Conservation (phyloP, 1,140 invertebrate species). For the Formica selysi region DNA sequence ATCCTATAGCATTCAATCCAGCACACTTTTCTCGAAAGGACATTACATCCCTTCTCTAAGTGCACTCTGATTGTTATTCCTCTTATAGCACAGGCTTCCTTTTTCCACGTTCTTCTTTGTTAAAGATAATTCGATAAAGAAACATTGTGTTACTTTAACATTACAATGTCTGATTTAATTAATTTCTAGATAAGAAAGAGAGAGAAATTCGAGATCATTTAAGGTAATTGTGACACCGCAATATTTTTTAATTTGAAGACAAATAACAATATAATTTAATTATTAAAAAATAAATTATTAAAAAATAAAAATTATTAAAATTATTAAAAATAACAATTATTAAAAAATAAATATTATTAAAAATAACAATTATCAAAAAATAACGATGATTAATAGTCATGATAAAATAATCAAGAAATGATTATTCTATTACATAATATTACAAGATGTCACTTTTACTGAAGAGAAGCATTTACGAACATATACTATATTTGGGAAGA, state of each 20-base stretch:
- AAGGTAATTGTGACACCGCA: neutral
- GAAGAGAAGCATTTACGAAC: neutral
- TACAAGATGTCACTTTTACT: neutral
- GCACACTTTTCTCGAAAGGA: slow-evolving; percentile 37
- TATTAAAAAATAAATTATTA: no score
- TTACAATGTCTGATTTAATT: neutral
- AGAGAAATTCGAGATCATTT: neutral
- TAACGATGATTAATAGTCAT: neutral
- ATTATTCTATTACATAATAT: neutral
- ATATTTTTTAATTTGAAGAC: neutral
- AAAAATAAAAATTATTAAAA: no score
- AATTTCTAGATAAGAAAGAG: neutral
- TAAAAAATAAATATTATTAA: no score
- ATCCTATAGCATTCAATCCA: slow-evolving; percentile 62
- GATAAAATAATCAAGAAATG: neutral
- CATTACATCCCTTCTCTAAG: slow-evolving; percentile 29
- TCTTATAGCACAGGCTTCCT: slow-evolving; percentile 3
- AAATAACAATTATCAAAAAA: neutral
- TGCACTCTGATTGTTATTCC: neutral
- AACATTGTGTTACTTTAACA: neutral
- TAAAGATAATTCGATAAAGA: neutral
- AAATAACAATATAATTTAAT: neutral
- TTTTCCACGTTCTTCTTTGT: neutral
- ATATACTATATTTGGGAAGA: neutral
- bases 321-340: neutral